Base-by-base conservation (phyloP, 2,888 invertebrate genomes). In the Thecocarcelia acutangulata region DNA sequence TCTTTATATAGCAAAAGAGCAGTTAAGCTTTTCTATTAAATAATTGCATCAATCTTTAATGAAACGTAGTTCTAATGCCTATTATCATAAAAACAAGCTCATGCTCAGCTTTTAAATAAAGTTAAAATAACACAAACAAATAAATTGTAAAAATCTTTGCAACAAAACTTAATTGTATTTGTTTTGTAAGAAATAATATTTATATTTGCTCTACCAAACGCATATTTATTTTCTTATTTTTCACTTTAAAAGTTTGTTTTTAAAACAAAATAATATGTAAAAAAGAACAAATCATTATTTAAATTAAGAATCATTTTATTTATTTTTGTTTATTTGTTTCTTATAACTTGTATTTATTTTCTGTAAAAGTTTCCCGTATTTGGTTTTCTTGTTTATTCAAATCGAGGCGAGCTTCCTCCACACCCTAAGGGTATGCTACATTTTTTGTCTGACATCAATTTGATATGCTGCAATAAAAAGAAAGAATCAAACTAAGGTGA, bases 301-400 rank as follows among this genome's bases (percentile, higher is more conserved):
- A 70, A 78, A 64, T 17, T 21, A 72, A 58, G 33, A 24, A 3
- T 24, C 24, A 24, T 24, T 24, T 24, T 24, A 40, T 63, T 42
- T 15, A 59, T 17, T 15, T 58, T 48, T 9, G 33, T 33, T 15
- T 17, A 15, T 61, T 69, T 42, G 2, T 21, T 72, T 68, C 37
- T 75, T 68, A 6, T 37, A 44, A 52, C 28, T 24, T 72, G 12
- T 17, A 24, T 59, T 15, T 24, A 50, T 11, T 8, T 9, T 59
- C 15, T 4, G 12, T 68, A 64, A 68, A 82, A 82, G 61, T 78
- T 82, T 78, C 40, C 24, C 46, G 33, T 78, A 69, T 77, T 82
- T 82, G 82, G 74, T 64, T 78, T 82, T 74, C 82, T 82, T 82
- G 82, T 82, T 74, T 82, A 82, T 82, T 82, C 42, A 78, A 82